These are phyloP conservation scores for Diorhabda elongata DNA, from an alignment of 1,140 invertebrate species.

Conservation along the genomic window DNA sequence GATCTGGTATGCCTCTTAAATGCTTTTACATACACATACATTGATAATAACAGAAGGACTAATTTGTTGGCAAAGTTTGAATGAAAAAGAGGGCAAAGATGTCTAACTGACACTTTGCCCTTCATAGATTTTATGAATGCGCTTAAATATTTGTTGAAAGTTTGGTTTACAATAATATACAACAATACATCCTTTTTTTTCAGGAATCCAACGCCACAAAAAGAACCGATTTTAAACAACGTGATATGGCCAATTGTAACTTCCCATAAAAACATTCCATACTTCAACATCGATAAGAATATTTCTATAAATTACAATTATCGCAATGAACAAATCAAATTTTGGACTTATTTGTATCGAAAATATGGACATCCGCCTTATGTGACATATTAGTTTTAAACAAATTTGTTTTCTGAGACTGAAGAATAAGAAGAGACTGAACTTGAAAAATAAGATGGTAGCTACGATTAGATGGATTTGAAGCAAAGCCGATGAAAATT, in stretches of 20 bases:
- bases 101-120: neutral
- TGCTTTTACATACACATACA: neutral
- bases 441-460: too few species aligned
- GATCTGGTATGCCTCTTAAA: too few species aligned
- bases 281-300: conserved; percentile 4
- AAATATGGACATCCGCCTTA: conserved; percentile 1
- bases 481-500: too few species aligned
- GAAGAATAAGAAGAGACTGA: too few species aligned
- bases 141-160: neutral
- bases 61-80: neutral
- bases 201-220: conserved; percentile 8
- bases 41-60: neutral
- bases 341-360: conserved; percentile 3
- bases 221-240: neutral
- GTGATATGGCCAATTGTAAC: conserved; percentile 5
- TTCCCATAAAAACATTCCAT: conserved; percentile 3
- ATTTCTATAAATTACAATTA: conserved; percentile 5
- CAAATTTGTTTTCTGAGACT: too few species aligned
- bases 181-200: neutral
- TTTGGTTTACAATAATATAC: neutral
- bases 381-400: conserved; percentile 3
- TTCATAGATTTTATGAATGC: neutral
- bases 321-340: conserved; percentile 6
- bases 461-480: too few species aligned
- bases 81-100: neutral